Percentiles rank a stretch among this genome's conserved stretches.
Evolutionary conservation across 2,797 vertebrate species (phyloP).

Genomic region (Rachycentron canadum): DNA sequence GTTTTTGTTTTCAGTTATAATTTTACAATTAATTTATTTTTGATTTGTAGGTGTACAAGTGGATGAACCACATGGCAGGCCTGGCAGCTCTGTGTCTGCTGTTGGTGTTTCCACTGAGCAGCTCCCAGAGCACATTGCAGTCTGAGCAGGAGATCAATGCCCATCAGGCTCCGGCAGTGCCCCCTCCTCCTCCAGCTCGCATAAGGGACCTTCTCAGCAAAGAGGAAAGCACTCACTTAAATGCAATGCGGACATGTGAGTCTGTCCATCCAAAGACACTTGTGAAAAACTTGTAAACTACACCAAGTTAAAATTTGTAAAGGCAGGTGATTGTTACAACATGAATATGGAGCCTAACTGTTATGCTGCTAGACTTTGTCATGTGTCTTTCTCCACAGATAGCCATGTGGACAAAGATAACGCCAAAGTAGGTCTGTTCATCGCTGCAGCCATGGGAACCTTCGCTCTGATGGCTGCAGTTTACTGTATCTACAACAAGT

Average conservation of each 20-base stretch:
- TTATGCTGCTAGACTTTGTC: not conserved
- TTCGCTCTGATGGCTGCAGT: conserved; percentile 83
- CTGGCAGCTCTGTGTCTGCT: conserved; percentile 67
- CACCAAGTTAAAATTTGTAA: too few relatives aligned
- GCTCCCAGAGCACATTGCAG: conserved; percentile 73
- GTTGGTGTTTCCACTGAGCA: conserved; percentile 72
- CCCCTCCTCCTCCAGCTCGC: conserved; percentile 39
- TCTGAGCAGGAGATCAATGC: conserved; percentile 45
- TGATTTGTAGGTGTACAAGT: conserved; percentile 5
- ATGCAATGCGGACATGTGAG: conserved; percentile 75
- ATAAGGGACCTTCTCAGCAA: conserved; percentile 53
- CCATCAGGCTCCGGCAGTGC: conserved; percentile 50
- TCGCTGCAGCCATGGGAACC: conserved; percentile 83
- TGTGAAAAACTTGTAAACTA: too few relatives aligned
- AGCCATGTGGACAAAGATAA: conserved; percentile 61
- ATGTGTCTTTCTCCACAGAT: conserved; percentile 63
- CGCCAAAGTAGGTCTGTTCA: conserved; percentile 81
- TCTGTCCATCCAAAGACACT: too few relatives aligned
- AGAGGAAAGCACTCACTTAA: conserved; percentile 59
- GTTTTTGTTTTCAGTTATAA: not conserved
- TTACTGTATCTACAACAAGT: conserved; percentile 88
- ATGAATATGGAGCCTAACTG: not conserved
- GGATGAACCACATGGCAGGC: conserved; percentile 53
- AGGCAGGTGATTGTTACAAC: not conserved
- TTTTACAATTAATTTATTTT: not conserved